Percentiles rank a stretch among this genome's conserved stretches.
These are phyloP conservation scores for Contarinia nasturtii DNA, from an alignment of 1,140 invertebrate genomes.

Conservation along the genomic window DNA sequence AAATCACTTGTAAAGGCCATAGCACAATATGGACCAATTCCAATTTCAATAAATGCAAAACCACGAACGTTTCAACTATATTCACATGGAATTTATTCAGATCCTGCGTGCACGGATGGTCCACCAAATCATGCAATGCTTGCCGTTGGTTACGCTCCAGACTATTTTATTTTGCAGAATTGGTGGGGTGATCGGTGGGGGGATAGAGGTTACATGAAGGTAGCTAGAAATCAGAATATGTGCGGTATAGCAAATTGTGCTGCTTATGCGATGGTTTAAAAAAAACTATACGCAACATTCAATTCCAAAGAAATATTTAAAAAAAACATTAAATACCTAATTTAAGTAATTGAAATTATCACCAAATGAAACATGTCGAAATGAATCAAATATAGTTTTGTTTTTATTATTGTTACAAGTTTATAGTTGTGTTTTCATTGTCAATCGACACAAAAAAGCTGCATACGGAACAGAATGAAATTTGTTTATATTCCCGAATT, in stretches of 20 bases:
- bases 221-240: slow-evolving; percentile 56
- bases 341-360: too few species aligned
- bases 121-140: slow-evolving; percentile 57
- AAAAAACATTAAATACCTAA: too few species aligned
- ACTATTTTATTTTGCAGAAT: slow-evolving; percentile 85
- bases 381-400: too few species aligned
- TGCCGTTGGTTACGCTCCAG: slow-evolving; percentile 50
- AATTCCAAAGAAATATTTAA: too few species aligned
- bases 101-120: slow-evolving; percentile 29
- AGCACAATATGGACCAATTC: slow-evolving; percentile 48
- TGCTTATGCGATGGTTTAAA: too few species aligned
- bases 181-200: slow-evolving; percentile 63
- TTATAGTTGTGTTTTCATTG: too few species aligned
- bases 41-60: slow-evolving; percentile 50
- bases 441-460: too few species aligned
- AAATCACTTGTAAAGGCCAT: slow-evolving; percentile 41
- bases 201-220: slow-evolving; percentile 65
- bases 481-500: too few species aligned
- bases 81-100: slow-evolving; percentile 32
- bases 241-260: slow-evolving; percentile 75
- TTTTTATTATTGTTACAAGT: too few species aligned
- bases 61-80: slow-evolving; percentile 59
- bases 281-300: too few species aligned
- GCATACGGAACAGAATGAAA: too few species aligned
- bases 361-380: too few species aligned